Evolutionary conservation across 2,888 invertebrate genomes (phyloP), one percentile per base, ranked within the genome.

Genomic region (Macrosiphum euphorbiae): DNA sequence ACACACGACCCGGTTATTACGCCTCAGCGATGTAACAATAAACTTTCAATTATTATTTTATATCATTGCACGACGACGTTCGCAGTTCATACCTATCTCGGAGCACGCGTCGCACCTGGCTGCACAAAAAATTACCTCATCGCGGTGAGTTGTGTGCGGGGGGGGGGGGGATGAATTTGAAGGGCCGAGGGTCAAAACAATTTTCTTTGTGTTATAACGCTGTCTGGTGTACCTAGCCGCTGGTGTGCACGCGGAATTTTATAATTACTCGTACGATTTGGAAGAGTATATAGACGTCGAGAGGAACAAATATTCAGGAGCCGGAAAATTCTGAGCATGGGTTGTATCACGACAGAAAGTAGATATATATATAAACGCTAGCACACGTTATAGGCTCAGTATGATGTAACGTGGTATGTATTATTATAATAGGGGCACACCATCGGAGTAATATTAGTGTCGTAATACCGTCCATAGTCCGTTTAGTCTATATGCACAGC

Each of bases 41-140:
- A 78, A 78, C 78, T 78, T 78, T 78, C 78, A 78, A 78, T 78
- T 78, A 78, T 78, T 78, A 35, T 78, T 78, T 78, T 78, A 78
- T 35, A 78, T 8, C 78, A 8, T 20, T 7, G 35, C 35, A 35
- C 11, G 13, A 67, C 35, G 20, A 78, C 78, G 78, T 20, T 78
- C 78, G 35, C 78, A 20, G 35, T 35, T 78, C 35, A 78, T 78
- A 10, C 44, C 44, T 58, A 52, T 24, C 20, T 78, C 78, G 8
- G 35, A 20, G 20, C 7, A 7, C 35, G 35, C 7, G 35, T 35
- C 78, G 2, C 35, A 20, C 67, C 67, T 67, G 67, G 35, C 67
- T 35, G 35, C 78, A 20, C 78, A 35, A 78, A 35, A 78, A 78
- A 78, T 78, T 8, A 20, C 35, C 35, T 78, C 20, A 35, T 35